Percentiles rank a stretch among this genome's conserved stretches.
Evolutionary conservation across 2,113 vertebrate genomes (phyloP).

Genomic region (Aythya baeri): DNA sequence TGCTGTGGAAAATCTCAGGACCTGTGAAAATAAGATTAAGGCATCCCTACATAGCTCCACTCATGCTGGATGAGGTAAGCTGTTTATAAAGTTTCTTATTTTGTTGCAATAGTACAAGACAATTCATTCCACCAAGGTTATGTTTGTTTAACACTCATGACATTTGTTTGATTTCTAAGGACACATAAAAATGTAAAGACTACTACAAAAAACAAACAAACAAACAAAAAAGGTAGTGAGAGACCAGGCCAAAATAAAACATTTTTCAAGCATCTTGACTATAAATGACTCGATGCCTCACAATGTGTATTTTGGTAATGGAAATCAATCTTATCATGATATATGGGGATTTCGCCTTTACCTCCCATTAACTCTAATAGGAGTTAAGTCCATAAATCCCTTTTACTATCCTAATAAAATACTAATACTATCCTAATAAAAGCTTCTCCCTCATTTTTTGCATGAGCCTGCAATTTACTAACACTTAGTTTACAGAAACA

Average conservation of each 20-base stretch:
- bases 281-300: not conserved
- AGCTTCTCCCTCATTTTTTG: not conserved
- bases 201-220: no score
- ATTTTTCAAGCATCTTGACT: not conserved
- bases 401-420: not conserved
- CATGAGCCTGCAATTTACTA: not conserved
- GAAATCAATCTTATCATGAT: not conserved
- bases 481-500: not conserved
- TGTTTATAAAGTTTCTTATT: not conserved
- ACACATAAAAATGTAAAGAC: not conserved
- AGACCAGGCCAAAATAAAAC: not conserved
- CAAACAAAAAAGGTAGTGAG: not conserved
- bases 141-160: not conserved
- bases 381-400: not conserved
- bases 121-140: not conserved
- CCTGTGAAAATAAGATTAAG: not conserved
- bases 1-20: not conserved
- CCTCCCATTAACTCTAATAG: not conserved
- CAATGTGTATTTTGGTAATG: not conserved
- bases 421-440: not conserved
- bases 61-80: not conserved
- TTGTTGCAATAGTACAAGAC: not conserved
- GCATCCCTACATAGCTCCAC: not conserved
- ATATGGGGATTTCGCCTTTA: not conserved
- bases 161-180: not conserved